phyloP scores from a whole-genome alignment of 2,888 invertebrate species.

The Leptodirus hochenwartii region DNA sequence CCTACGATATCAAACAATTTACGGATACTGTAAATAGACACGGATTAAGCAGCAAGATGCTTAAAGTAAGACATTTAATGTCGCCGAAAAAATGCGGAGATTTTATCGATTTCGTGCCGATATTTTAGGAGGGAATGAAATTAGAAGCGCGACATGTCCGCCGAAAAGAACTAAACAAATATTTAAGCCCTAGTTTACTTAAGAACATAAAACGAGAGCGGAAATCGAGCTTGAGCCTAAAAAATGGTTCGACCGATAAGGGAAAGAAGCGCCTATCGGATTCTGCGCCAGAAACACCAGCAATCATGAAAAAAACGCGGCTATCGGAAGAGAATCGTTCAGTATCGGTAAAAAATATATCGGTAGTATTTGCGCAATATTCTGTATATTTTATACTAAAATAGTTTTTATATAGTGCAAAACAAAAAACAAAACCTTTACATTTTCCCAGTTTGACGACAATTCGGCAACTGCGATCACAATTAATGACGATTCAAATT shows the following conservation, averaged over 20 bases:
- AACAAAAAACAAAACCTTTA: constrained; percentile 1
- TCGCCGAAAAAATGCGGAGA: too few relatives aligned
- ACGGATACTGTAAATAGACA: constrained; percentile 71
- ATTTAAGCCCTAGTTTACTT: constrained; percentile 48
- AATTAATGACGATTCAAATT: constrained; percentile 29
- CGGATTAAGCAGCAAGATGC: constrained; percentile 49
- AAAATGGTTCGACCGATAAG: constrained; percentile 12
- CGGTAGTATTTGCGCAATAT: neutral
- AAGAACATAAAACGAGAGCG: constrained; percentile 59
- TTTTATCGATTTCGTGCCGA: too few relatives aligned
- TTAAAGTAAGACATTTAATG: too few relatives aligned
- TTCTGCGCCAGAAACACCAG: constrained; percentile 12
- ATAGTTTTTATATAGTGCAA: constrained; percentile 4
- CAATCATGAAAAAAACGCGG: constrained; percentile 19
- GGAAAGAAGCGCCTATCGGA: constrained; percentile 15
- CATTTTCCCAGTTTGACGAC: constrained; percentile 24
- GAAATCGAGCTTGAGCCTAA: constrained; percentile 31
- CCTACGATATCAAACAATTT: constrained; percentile 80
- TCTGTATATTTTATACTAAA: constrained; percentile 2
- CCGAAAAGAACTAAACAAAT: constrained; percentile 55
- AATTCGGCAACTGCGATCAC: constrained; percentile 27
- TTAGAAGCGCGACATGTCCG: constrained; percentile 79
- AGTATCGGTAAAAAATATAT: constrained; percentile 16
- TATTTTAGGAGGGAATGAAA: constrained; percentile 41
- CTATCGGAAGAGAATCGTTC: constrained; percentile 20